phyloP scores from a whole-genome alignment of 2,888 invertebrate species.

The Brachynemurus nebulosus region DNA sequence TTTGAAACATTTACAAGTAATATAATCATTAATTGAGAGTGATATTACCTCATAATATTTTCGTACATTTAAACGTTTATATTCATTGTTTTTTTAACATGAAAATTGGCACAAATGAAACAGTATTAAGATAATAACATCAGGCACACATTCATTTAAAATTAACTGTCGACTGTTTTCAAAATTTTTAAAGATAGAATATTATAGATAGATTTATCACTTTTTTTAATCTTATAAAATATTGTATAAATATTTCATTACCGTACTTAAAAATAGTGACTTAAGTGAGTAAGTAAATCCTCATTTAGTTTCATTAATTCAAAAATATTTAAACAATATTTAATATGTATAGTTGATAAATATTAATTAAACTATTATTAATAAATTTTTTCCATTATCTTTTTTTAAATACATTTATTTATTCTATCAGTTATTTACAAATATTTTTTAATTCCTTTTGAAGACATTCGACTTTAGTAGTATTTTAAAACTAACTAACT shows the following conservation, averaged over 20 bases:
- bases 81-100: constrained; percentile 3
- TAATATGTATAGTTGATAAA: background rate
- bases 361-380: background rate
- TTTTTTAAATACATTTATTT: no score
- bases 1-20: background rate
- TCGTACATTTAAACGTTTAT: background rate
- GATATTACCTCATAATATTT: background rate
- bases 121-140: no score
- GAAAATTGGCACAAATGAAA: constrained; percentile 8
- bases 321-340: background rate
- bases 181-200: background rate
- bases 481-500: constrained; percentile 2
- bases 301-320: background rate
- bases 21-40: background rate
- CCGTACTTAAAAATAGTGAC: no score
- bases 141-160: constrained; percentile 9
- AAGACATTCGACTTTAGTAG: constrained; percentile 5
- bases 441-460: background rate
- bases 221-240: background rate
- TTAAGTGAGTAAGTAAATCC: background rate
- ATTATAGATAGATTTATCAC: background rate
- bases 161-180: constrained; percentile 5
- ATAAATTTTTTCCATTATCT: no score
- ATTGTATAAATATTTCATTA: background rate
- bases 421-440: background rate